These are phyloP conservation scores for Pachypanchax playfairii DNA, from an alignment of 2,113 vertebrate genomes.

Conservation along the genomic window DNA sequence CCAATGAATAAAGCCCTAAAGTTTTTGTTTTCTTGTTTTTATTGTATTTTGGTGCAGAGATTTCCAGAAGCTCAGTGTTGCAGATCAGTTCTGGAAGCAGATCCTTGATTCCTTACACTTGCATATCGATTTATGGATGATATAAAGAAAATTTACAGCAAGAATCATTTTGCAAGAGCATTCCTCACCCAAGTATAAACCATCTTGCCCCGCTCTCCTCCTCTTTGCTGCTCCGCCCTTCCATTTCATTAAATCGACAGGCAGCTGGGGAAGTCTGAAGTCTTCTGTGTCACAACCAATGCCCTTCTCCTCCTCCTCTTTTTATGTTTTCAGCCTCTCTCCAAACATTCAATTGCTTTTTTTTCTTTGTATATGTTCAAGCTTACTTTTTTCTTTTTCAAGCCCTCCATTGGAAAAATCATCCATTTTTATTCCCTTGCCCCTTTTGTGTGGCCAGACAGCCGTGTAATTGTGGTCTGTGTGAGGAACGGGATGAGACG, in stretches of 20 bases:
- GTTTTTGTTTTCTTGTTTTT: constrained; percentile 30
- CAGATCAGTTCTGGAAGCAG: constrained; percentile 40
- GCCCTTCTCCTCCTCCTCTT: constrained; percentile 29
- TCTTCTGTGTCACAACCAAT: constrained; percentile 51
- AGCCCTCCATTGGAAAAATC: constrained; percentile 40
- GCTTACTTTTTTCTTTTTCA: constrained; percentile 45
- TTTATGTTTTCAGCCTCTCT: constrained; percentile 67
- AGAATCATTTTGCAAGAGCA: constrained; percentile 70
- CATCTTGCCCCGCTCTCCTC: constrained; percentile 39
- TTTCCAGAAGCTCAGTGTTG: constrained; percentile 50
- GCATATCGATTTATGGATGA: constrained; percentile 66
- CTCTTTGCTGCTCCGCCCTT: constrained; percentile 66
- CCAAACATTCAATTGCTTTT: constrained; percentile 63
- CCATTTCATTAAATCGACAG: constrained; percentile 78
- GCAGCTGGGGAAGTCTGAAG: constrained; percentile 54
- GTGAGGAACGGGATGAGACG: constrained; percentile 50
- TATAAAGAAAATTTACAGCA: constrained; percentile 78
- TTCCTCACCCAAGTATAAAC: constrained; percentile 61
- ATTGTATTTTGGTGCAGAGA: too few species aligned
- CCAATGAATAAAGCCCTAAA: constrained; percentile 51
- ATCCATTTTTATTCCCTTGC: constrained; percentile 62
- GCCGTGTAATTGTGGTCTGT: constrained; percentile 67
- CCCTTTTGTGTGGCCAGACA: constrained; percentile 65
- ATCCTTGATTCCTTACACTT: constrained; percentile 32
- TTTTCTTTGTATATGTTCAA: constrained; percentile 60